These are phyloP conservation scores for Saturnia japonica DNA, from an alignment of 2,888 invertebrate genomes.

Conservation along the genomic window DNA sequence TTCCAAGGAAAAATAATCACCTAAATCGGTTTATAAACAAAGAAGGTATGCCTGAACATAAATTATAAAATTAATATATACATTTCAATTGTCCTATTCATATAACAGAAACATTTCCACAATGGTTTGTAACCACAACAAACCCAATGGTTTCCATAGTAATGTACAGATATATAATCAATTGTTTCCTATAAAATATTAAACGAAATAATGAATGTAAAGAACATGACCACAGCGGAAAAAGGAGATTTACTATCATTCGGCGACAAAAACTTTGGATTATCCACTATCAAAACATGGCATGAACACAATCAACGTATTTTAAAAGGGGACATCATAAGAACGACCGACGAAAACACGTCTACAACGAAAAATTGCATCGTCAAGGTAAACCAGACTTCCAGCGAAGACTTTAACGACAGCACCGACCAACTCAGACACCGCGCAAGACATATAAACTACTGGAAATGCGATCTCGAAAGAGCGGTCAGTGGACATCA, in stretches of 20 bases:
- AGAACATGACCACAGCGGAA: conserved; percentile 54
- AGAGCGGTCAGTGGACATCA: conserved; percentile 70
- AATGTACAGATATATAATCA: conserved; percentile 23
- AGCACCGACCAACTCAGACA: conserved; percentile 70
- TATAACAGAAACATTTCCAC: no score
- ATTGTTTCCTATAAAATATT: conserved; percentile 19
- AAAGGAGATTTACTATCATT: conserved; percentile 67
- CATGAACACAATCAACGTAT: conserved; percentile 64
- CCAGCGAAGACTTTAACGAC: conserved; percentile 66
- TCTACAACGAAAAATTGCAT: conserved; percentile 73
- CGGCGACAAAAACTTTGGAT: conserved; percentile 56
- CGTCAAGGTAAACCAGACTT: conserved; percentile 71
- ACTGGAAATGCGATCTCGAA: conserved; percentile 73
- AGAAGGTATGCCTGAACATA: no score
- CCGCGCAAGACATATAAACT: conserved; percentile 69
- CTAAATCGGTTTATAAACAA: no score
- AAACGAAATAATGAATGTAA: conserved; percentile 6
- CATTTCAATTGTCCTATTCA: no score
- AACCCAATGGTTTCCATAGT: conserved; percentile 11
- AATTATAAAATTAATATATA: no score
- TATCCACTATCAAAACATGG: conserved; percentile 64
- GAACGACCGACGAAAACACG: conserved; percentile 66
- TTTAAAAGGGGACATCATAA: conserved; percentile 69
- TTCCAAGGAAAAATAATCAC: no score
- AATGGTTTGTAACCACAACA: background rate